These are phyloP conservation scores for Adrianichthys oophorus DNA, from an alignment of 2,797 vertebrate species.

Conservation along the genomic window DNA sequence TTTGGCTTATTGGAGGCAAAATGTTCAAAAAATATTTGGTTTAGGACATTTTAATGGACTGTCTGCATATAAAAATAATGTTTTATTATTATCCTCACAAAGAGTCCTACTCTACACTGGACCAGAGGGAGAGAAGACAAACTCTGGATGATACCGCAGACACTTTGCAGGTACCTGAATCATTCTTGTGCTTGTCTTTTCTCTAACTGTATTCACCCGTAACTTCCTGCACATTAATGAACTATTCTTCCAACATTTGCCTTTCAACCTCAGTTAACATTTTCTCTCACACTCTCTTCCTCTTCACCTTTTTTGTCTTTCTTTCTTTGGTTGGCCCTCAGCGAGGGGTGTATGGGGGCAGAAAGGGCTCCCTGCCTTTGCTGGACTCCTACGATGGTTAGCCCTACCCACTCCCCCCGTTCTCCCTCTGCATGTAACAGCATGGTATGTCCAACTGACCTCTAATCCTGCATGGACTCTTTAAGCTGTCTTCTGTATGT, in stretches of 20 bases:
- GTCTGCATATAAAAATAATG: background rate
- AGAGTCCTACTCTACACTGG: slow-evolving; percentile 89
- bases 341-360: slow-evolving; percentile 82
- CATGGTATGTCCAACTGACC: slow-evolving; percentile 83
- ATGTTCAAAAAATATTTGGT: too few relatives aligned
- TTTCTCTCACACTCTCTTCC: slow-evolving; percentile 80
- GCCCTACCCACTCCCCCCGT: slow-evolving; percentile 70
- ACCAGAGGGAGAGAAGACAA: slow-evolving; percentile 90
- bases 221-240: slow-evolving; percentile 49
- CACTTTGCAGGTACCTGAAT: slow-evolving; percentile 84
- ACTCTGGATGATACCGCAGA: slow-evolving; percentile 91
- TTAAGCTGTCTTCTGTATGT: slow-evolving; percentile 44
- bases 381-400: slow-evolving; percentile 85
- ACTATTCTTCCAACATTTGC: slow-evolving; percentile 43
- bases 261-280: slow-evolving; percentile 59
- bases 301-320: slow-evolving; percentile 35
- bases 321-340: slow-evolving; percentile 73
- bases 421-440: slow-evolving; percentile 82
- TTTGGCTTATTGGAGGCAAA: too few relatives aligned
- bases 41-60: too few relatives aligned
- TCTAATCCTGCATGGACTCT: slow-evolving; percentile 77
- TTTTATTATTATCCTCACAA: slow-evolving; percentile 1
- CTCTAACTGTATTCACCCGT: slow-evolving; percentile 53
- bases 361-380: slow-evolving; percentile 82
- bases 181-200: background rate